These are phyloP conservation scores for Porphyrio hochstetteri DNA, from an alignment of 2,113 vertebrate genomes.

Conservation along the genomic window DNA sequence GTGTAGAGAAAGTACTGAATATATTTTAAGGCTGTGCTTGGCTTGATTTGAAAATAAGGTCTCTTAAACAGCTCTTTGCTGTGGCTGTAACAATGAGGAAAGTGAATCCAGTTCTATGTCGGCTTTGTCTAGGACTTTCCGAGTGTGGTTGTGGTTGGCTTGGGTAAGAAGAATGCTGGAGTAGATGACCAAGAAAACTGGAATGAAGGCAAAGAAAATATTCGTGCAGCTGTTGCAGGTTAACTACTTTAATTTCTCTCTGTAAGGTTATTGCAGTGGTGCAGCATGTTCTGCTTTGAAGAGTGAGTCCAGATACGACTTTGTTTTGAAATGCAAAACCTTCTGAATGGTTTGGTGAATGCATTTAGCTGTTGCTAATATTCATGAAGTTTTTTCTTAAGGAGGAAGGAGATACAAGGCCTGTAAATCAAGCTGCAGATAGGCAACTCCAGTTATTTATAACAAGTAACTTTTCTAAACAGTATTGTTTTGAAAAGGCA, in stretches of 20 bases:
- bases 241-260: neutral
- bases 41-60: neutral
- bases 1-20: neutral
- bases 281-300: neutral
- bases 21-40: neutral
- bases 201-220: conserved; percentile 90
- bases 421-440: neutral
- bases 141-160: conserved; percentile 87
- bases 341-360: neutral
- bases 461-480: neutral
- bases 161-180: conserved; percentile 82
- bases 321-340: neutral
- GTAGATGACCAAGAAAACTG: conserved; percentile 88
- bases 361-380: neutral
- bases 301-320: neutral
- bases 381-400: neutral
- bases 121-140: conserved; percentile 85
- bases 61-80: neutral
- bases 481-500: neutral
- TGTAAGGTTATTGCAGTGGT: neutral
- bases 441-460: neutral
- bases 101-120: neutral
- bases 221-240: conserved; percentile 90
- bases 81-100: neutral
- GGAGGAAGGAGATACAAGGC: neutral